phyloP scores from a whole-genome alignment of 1,140 invertebrate species.

The Campodea augens region DNA sequence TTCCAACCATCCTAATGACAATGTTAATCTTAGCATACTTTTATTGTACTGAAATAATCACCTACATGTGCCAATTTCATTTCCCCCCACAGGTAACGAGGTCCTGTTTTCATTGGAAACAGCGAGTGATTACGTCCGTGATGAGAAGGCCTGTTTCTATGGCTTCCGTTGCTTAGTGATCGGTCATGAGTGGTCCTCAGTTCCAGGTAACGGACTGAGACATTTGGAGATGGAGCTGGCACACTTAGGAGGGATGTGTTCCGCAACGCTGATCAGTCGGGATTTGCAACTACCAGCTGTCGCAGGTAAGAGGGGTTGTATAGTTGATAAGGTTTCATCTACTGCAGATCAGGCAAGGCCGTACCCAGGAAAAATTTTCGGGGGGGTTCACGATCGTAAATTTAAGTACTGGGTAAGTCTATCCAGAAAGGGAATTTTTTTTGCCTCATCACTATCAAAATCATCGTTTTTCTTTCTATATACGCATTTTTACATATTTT shows the following conservation, averaged over 20 bases:
- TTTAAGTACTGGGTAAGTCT: too few relatives aligned
- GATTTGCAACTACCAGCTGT: constrained; percentile 52
- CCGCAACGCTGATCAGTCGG: constrained; percentile 67
- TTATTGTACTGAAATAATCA: neutral
- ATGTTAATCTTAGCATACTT: neutral
- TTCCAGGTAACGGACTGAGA: constrained; percentile 35
- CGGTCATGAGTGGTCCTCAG: constrained; percentile 68
- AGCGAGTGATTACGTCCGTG: constrained; percentile 83
- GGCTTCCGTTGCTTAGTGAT: constrained; percentile 84
- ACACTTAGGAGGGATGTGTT: constrained; percentile 78
- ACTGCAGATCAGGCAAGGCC: too few relatives aligned
- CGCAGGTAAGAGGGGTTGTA: constrained; percentile 27
- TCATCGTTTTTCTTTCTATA: too few relatives aligned
- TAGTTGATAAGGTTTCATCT: too few relatives aligned
- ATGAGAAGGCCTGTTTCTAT: constrained; percentile 63
- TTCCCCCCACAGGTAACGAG: constrained; percentile 50
- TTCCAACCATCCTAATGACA: too few relatives aligned
- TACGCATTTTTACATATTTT: too few relatives aligned
- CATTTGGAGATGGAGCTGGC: constrained; percentile 77
- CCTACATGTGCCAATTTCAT: neutral
- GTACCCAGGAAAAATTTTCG: too few relatives aligned
- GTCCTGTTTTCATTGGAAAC: constrained; percentile 88
- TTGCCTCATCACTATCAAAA: too few relatives aligned
- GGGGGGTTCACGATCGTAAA: too few relatives aligned
- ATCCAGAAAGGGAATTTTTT: too few relatives aligned